Base-by-base conservation (phyloP, 2,888 invertebrate species). In the Epicampocera succincta region DNA sequence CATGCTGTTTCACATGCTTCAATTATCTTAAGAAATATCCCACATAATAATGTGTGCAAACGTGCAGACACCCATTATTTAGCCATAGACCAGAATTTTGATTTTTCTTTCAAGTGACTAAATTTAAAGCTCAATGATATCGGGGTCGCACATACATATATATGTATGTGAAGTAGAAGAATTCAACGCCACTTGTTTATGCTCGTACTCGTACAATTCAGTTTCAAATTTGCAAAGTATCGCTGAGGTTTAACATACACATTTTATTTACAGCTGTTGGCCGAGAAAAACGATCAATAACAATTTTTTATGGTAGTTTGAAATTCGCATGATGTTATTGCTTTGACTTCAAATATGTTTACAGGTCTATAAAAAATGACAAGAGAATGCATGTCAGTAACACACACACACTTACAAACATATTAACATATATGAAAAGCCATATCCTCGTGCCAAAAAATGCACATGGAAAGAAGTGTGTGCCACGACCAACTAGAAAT, bases 381-480 rank as follows among this genome's bases (percentile, higher is more conserved):
- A 17, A n/a, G 8, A 21, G 4, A 15, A 15, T 61, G n/a, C 3
- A 3, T 44, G 25, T 12, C 15, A 42, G 33, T 33, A 33, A 33
- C 33, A 33, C 8, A 21, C 58, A 17, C 1, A n/a, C 19, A 21
- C 58, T 25, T 56, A n/a, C n/a, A n/a, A n/a, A n/a, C n/a, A n/a
- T n/a, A n/a, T n/a, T n/a, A n/a, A n/a, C n/a, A n/a, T n/a, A n/a
- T n/a, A n/a, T n/a, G 17, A 63, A 13, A 3, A 38, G 25, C 56
- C 52, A 69, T 63, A 69, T 69, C 50, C 80, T 80, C 75, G 75
- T 80, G 80, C 75, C 75, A 75, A 58, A 80, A 50, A 50, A 25
- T 13, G 8, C 11, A 63, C 52, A 21, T 56, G 29, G 3, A 48
- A 29, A 46, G 29, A 63, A 65, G 56, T 60, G n/a, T 76, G 60